phyloP scores from a whole-genome alignment of 2,888 invertebrate genomes.

The Sericinus montela region DNA sequence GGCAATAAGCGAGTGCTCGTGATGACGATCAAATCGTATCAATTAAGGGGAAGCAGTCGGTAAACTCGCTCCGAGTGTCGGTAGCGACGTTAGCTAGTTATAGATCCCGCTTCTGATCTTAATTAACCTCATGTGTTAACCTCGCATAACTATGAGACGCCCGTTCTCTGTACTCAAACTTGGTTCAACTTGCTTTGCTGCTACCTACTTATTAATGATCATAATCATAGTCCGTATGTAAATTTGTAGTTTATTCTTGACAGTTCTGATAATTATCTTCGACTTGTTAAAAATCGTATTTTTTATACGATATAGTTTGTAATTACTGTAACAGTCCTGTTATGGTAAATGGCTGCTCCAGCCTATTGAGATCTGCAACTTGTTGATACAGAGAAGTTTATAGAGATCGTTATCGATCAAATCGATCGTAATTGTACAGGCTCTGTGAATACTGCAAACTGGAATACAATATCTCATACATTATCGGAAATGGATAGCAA shows the following conservation, averaged over 20 bases:
- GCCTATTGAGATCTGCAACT: no score
- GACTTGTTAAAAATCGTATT: neutral
- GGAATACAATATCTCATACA: no score
- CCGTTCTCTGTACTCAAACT: constrained; percentile 41
- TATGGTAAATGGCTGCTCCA: no score
- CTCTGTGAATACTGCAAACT: no score
- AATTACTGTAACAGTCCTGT: no score
- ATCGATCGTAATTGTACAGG: no score
- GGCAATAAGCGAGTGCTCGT: constrained; percentile 42
- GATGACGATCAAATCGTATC: constrained; percentile 70
- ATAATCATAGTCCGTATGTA: constrained; percentile 53
- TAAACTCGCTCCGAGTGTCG: constrained; percentile 53
- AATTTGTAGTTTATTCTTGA: constrained; percentile 59
- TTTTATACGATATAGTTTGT: no score
- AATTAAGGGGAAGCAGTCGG: constrained; percentile 65
- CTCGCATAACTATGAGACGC: constrained; percentile 61
- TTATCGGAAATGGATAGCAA: no score
- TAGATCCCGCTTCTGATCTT: constrained; percentile 67
- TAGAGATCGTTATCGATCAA: no score
- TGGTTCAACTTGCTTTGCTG: constrained; percentile 38
- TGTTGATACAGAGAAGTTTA: no score
- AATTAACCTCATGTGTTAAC: constrained; percentile 76
- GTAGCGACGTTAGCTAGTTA: constrained; percentile 57
- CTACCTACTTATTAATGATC: constrained; percentile 56
- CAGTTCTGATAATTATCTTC: neutral